Base-by-base conservation (phyloP, 2,113 vertebrate species). In the Caretta caretta region DNA sequence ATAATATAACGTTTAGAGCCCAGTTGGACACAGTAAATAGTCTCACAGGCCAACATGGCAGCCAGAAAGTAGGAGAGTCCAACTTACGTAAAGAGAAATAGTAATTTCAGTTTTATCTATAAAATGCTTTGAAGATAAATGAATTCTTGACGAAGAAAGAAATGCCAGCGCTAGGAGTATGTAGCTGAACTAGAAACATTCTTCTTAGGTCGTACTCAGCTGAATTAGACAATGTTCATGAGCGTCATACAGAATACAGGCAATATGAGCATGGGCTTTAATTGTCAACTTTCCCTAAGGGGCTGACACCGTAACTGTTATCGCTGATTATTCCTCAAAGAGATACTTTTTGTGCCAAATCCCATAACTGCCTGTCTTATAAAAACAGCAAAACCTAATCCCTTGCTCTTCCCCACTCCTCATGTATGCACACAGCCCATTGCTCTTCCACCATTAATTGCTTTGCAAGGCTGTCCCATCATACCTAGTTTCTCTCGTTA, bases 361-460 rank as follows among this genome's bases (percentile, higher is more conserved):
- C 65, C 76, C 86, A 1, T 3, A 14, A 10, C 65, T 65, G 51
- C 29, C 81, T 31, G 22, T 80, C 25, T 82, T 10, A 31, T 0
- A 4, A 22, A 38, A 88, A 6, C 5, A 54, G 80, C 10, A 53
- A 79, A 75, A 81, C 12, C 1, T 7, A 72, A 53, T 69, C 62
- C 38, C 57, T 72, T 69, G 78, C 24, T 27, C 51, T 46, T 81
- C 46, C 69, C 79, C 38, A 1, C 3, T 20, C 20, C 62, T 78
- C 84, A 35, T 0, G 0, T 14, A n/a, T 35, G 72, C 1, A 0
- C 35, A 42, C 1, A n/a, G 57, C 84, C 76, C 50, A 2, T 72
- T 83, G 35, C 82, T 51, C 57, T 69, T 50, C 24, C 53, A 25
- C 25, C 38, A 5, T 76, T 82, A 79, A 27, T 35, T 76, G 87